Conservation (phyloP, 2,113 vertebrate genomes). For the Propithecus coquereli region DNA sequence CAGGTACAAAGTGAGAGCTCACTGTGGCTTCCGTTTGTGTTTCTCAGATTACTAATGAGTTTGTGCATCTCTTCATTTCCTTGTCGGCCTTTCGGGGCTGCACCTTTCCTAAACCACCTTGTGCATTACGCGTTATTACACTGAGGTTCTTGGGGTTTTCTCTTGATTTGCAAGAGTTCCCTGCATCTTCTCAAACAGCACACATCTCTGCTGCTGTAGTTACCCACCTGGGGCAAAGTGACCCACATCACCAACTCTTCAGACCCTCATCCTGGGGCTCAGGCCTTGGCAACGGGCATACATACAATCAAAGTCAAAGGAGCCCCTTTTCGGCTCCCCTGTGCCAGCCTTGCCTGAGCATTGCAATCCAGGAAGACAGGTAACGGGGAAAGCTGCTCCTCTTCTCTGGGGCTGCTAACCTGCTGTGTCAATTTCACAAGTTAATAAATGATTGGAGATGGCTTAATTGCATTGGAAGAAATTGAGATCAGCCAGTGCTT, state of each 20-base stretch:
- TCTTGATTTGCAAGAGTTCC: neutral
- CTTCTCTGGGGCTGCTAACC: slow-evolving; percentile 37
- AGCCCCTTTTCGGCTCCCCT: neutral
- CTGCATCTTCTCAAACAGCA: neutral
- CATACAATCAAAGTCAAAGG: neutral
- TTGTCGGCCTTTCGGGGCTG: neutral
- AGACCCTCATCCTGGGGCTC: neutral
- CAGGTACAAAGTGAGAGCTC: neutral
- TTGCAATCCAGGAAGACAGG: neutral
- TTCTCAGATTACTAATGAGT: neutral
- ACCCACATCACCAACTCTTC: neutral
- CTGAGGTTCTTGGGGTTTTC: neutral
- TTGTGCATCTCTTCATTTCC: neutral
- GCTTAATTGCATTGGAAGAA: slow-evolving; percentile 68
- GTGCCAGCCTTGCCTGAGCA: neutral
- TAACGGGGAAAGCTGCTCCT: neutral
- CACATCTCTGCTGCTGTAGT: neutral
- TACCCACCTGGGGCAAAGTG: neutral
- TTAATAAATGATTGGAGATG: slow-evolving; percentile 33
- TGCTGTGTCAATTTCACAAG: slow-evolving; percentile 49
- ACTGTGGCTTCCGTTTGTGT: neutral
- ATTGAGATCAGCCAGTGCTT: slow-evolving; percentile 62
- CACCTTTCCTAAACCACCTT: neutral
- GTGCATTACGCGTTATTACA: neutral
- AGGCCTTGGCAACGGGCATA: neutral